A percentile compares a stretch with the other conserved stretches of the same genome.
phyloP scores from a whole-genome alignment of 1,140 invertebrate species.

The Drosophila bipectinata region DNA sequence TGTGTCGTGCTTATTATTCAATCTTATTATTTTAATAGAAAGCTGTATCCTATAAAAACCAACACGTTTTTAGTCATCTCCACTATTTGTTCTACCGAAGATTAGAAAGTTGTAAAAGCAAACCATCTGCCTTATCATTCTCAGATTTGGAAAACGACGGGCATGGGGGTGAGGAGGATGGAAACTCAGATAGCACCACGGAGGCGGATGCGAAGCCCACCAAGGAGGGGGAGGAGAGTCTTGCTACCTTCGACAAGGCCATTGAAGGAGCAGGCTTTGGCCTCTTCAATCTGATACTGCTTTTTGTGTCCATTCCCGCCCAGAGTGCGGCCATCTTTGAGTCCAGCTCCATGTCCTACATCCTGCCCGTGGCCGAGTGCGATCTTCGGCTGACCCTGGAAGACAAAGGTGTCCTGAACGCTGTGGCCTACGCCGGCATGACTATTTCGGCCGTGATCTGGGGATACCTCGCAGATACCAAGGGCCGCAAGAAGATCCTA shows the following conservation, averaged over 20 bases:
- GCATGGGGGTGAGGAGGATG: conserved; percentile 32
- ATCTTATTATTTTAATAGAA: background rate
- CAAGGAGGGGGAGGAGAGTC: conserved; percentile 59
- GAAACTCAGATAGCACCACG: conserved; percentile 51
- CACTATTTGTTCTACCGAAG: background rate
- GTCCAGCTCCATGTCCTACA: conserved; percentile 87
- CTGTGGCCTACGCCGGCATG: conserved; percentile 90
- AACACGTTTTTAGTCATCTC: background rate
- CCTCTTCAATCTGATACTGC: conserved; percentile 87
- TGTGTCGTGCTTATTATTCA: too few species aligned
- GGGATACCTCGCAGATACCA: conserved; percentile 92
- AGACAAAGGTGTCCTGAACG: conserved; percentile 89
- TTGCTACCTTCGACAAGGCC: conserved; percentile 87
- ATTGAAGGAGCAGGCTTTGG: conserved; percentile 87
- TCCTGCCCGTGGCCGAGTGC: conserved; percentile 89
- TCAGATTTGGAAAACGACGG: conserved; percentile 18
- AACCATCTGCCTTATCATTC: background rate
- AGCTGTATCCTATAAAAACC: background rate
- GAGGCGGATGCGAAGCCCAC: conserved; percentile 2
- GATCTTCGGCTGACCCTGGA: conserved; percentile 87
- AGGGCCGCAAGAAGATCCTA: conserved; percentile 89
- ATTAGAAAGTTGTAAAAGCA: conserved; percentile 11
- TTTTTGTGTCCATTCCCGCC: conserved; percentile 87
- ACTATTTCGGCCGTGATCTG: conserved; percentile 91
- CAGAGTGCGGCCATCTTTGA: conserved; percentile 88